These are phyloP conservation scores for Mythimna vitellina DNA, from an alignment of 2,888 invertebrate genomes.

Conservation along the genomic window DNA sequence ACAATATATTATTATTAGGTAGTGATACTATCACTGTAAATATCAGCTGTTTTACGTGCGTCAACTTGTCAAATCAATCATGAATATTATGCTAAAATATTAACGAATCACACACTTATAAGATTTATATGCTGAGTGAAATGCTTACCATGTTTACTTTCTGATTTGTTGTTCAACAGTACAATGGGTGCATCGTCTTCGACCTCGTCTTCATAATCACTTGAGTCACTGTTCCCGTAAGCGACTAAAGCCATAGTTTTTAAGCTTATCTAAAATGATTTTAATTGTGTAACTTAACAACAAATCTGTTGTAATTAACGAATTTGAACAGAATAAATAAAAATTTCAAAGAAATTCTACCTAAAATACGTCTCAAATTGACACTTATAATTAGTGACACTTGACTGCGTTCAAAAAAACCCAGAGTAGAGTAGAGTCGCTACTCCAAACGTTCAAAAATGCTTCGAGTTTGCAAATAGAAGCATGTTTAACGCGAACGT, in stretches of 20 bases:
- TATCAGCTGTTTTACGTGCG: not conserved
- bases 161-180: conserved; percentile 67
- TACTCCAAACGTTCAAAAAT: too few relatives aligned
- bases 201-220: conserved; percentile 82
- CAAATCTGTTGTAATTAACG: not conserved
- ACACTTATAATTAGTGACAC: not conserved
- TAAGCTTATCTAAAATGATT: not conserved
- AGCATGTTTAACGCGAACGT: too few relatives aligned
- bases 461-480: too few relatives aligned
- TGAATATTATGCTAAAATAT: too few relatives aligned
- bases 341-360: not conserved
- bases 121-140: not conserved
- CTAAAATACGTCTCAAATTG: not conserved
- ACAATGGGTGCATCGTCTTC: conserved; percentile 68
- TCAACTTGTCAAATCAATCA: too few relatives aligned
- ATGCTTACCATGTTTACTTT: conserved; percentile 55
- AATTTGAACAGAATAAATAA: not conserved
- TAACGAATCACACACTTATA: too few relatives aligned
- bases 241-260: conserved; percentile 91
- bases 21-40: not conserved
- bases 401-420: too few relatives aligned
- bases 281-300: not conserved
- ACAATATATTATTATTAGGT: too few relatives aligned
- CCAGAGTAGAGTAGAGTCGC: too few relatives aligned
- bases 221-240: conserved; percentile 90